Evolutionary conservation across 2,888 invertebrate genomes (phyloP), one percentile per base, ranked within the genome.

Genomic region (Drosophila tanythrix): DNA sequence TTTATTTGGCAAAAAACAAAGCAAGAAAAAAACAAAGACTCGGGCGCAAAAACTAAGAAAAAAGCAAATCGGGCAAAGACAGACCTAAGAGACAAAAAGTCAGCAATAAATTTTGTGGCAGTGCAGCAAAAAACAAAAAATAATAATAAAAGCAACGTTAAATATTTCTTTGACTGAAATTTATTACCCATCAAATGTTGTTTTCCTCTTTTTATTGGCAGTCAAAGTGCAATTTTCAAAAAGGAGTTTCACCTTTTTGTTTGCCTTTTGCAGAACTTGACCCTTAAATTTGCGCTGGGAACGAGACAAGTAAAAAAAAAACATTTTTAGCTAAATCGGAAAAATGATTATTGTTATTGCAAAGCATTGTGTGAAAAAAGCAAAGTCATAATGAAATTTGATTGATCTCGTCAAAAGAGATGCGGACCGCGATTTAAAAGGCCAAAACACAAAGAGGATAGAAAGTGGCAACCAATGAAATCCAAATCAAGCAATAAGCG

Each of bases 191-290:
- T 75, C 72, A 70, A 74, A 70, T 70, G 36, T 67, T 68, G 63
- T 46, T 48, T 21, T 65, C 62, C n/a, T 31, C 10, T 21, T 21
- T 43, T 60, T 36, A 27, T 50, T 61, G 15, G 56, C 70, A 60
- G 59, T 81, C 68, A 58, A 74, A 67, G 53, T 60, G 60, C 68
- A 74, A 67, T 75, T 8, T 46, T 70, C 63, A 66, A 48, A 46
- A 51, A 53, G 21, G 29, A 38, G 70, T 74, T 74, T 71, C 75
- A 43, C 55, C 71, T 53, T 27, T 27, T 38, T 66, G 21, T 86
- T 66, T 66, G 61, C 74, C 70, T 73, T 74, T 72, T 53, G 78
- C 88, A 87, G 87, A 90, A 87, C 87, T 83, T 85, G 76, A 90
- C 77, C 89, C 60, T 66, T 78, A 74, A 81, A 81, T 76, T 70